Conservation (phyloP, 2,113 vertebrate genomes). For the Monopterus albus region DNA sequence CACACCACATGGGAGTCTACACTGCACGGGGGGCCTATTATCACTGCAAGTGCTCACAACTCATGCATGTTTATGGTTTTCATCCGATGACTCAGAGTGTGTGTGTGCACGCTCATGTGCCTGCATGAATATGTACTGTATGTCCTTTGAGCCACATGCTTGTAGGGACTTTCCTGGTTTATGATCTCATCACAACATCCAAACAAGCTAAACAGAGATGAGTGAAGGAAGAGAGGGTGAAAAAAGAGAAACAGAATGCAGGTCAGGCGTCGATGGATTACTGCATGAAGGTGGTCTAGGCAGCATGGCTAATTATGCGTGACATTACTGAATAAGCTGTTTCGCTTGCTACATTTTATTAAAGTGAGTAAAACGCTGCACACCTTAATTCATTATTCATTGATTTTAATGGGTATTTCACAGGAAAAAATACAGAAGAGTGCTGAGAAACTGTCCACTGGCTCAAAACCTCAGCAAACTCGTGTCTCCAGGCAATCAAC, state of each 20-base stretch:
- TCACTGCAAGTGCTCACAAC: conserved; percentile 22
- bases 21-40: conserved; percentile 5
- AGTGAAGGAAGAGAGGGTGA: background rate
- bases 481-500: conserved; percentile 30
- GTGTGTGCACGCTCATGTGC: too few species aligned
- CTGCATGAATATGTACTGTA: background rate
- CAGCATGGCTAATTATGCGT: conserved; percentile 72
- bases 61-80: conserved; percentile 34
- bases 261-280: conserved; percentile 68
- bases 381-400: conserved; percentile 73
- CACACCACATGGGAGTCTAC: conserved; percentile 12
- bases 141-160: conserved; percentile 34
- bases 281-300: conserved; percentile 68
- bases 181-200: conserved; percentile 58
- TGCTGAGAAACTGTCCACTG: conserved; percentile 12
- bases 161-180: conserved; percentile 55
- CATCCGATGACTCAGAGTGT: conserved; percentile 19
- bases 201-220: conserved; percentile 57
- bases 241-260: conserved; percentile 45
- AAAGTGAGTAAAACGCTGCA: conserved; percentile 67
- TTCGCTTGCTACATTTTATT: conserved; percentile 77
- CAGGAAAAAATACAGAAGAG: conserved; percentile 35
- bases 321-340: conserved; percentile 77
- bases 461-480: conserved; percentile 23
- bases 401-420: conserved; percentile 71